phyloP scores from a whole-genome alignment of 2,113 vertebrate genomes.

The Morone chrysops region DNA sequence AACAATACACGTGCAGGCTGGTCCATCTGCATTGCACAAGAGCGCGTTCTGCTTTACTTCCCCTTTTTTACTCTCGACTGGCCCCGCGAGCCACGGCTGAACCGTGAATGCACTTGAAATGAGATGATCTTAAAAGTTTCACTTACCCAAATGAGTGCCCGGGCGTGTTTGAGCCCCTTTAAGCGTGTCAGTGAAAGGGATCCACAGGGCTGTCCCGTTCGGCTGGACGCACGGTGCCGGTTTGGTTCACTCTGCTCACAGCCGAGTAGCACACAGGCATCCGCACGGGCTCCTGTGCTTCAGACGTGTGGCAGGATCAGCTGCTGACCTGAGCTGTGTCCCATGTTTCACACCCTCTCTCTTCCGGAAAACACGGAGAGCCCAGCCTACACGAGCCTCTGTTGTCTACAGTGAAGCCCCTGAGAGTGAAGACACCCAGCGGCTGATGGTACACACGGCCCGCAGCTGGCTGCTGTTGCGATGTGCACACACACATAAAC shows the following conservation, averaged over 20 bases:
- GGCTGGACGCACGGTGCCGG: constrained; percentile 34
- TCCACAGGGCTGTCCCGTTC: constrained; percentile 58
- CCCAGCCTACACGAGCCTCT: constrained; percentile 13
- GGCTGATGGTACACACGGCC: constrained; percentile 16
- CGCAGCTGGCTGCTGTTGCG: constrained; percentile 40
- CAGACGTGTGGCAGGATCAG: constrained; percentile 36
- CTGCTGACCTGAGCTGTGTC: constrained; percentile 58
- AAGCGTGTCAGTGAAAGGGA: background rate
- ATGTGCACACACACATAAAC: constrained; percentile 3
- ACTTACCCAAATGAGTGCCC: constrained; percentile 70
- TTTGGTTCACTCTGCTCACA: constrained; percentile 2
- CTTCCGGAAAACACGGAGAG: constrained; percentile 66
- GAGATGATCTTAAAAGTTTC: constrained; percentile 70
- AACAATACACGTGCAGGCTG: constrained; percentile 38
- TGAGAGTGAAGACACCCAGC: constrained; percentile 45
- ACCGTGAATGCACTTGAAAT: background rate
- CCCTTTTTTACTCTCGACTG: background rate
- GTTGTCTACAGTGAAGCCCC: background rate
- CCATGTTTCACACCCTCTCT: constrained; percentile 73
- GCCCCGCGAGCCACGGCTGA: background rate
- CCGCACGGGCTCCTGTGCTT: background rate
- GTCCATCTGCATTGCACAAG: constrained; percentile 32
- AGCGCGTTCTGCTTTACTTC: background rate
- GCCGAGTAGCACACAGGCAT: background rate
- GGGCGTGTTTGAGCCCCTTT: constrained; percentile 14